These are phyloP conservation scores for Sciurus vulgaris DNA, from an alignment of 2,797 vertebrate species.

Conservation along the genomic window DNA sequence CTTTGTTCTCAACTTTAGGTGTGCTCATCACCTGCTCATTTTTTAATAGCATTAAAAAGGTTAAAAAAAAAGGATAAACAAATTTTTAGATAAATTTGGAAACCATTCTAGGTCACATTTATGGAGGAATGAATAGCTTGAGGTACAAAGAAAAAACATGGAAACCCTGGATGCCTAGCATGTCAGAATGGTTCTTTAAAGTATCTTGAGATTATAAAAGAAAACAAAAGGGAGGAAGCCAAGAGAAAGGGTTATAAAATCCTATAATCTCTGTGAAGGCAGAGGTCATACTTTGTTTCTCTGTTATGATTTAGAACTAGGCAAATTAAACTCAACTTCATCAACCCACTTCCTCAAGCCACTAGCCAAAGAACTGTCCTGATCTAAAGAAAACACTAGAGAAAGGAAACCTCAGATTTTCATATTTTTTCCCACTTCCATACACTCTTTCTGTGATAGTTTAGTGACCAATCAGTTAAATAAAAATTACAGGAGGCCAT, in stretches of 20 bases:
- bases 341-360: not conserved
- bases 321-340: slow-evolving; percentile 1
- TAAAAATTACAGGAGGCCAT: not conserved
- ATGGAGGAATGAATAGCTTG: not conserved
- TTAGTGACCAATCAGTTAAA: slow-evolving; percentile 38
- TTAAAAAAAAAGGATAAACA: slow-evolving; percentile 4
- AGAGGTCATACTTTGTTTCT: not conserved
- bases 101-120: not conserved
- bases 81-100: not conserved
- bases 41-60: not conserved
- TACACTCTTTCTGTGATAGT: not conserved
- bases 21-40: not conserved
- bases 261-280: not conserved
- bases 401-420: not conserved
- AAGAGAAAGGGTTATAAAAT: slow-evolving; percentile 41
- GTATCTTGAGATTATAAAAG: not conserved
- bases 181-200: slow-evolving; percentile 11
- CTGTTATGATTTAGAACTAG: slow-evolving; percentile 2
- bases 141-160: not conserved
- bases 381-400: slow-evolving; percentile 21
- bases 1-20: slow-evolving; percentile 13
- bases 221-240: slow-evolving; percentile 37
- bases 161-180: not conserved
- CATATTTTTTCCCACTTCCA: not conserved
- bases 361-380: not conserved